A percentile compares a stretch with the other conserved stretches of the same genome.
These are phyloP conservation scores for Aphidius gifuensis DNA, from an alignment of 1,140 invertebrate species.

Conservation along the genomic window DNA sequence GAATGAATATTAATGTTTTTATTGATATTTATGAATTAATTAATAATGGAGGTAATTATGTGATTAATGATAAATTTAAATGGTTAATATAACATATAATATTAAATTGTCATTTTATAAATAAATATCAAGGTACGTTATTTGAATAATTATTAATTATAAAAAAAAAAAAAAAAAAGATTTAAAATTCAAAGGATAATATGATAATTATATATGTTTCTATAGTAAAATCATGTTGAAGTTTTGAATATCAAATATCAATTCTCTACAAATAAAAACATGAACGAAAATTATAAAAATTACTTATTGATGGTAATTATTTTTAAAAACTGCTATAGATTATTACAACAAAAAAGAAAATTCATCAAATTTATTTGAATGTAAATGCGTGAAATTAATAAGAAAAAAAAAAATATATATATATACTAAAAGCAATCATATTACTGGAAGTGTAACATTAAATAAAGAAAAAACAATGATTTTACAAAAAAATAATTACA, in stretches of 20 bases:
- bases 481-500: too few relatives aligned
- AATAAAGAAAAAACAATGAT: too few relatives aligned
- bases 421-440: constrained; percentile 21
- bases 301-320: too few relatives aligned
- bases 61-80: not conserved
- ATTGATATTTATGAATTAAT: not conserved
- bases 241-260: too few relatives aligned
- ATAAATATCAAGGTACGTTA: not conserved
- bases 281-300: too few relatives aligned
- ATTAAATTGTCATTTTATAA: too few relatives aligned
- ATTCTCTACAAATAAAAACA: too few relatives aligned
- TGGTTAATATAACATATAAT: too few relatives aligned
- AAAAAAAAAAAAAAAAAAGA: constrained; percentile 14
- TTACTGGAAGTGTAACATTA: not conserved
- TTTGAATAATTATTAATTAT: not conserved
- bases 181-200: constrained; percentile 11
- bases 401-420: constrained; percentile 42
- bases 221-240: too few relatives aligned
- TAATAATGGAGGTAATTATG: constrained; percentile 4
- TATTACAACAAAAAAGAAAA: too few relatives aligned
- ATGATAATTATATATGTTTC: too few relatives aligned
- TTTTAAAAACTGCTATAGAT: too few relatives aligned
- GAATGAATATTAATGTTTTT: constrained; percentile 11
- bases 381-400: constrained; percentile 46
- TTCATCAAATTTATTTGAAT: constrained; percentile 49